These are phyloP conservation scores for Callyntrura sp. DNA, from an alignment of 2,888 invertebrate genomes.

Conservation along the genomic window DNA sequence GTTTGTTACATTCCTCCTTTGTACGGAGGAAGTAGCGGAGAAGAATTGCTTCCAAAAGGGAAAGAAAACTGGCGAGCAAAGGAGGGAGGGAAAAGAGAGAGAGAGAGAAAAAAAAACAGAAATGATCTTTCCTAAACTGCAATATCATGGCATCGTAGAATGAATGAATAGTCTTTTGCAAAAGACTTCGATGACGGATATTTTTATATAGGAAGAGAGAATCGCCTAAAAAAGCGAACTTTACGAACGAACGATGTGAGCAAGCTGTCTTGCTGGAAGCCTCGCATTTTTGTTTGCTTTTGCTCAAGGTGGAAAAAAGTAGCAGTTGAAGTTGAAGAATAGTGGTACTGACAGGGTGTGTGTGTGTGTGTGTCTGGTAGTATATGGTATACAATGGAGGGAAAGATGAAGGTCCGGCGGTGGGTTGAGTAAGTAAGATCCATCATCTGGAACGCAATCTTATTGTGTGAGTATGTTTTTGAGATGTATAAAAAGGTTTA, in stretches of 20 bases:
- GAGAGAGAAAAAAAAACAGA: background rate
- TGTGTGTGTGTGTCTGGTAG: too few species aligned
- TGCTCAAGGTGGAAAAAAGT: background rate
- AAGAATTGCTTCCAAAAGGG: conserved; percentile 8
- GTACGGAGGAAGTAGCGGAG: background rate
- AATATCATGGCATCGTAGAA: conserved; percentile 6
- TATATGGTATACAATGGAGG: background rate
- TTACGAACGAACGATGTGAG: background rate
- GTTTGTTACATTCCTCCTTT: conserved; percentile 18
- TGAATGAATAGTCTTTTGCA: background rate
- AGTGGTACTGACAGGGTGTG: background rate
- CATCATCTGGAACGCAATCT: conserved; percentile 16
- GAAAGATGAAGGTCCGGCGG: background rate
- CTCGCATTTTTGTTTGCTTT: conserved; percentile 2
- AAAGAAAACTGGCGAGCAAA: background rate
- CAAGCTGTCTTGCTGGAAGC: background rate
- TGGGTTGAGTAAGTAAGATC: conserved; percentile 10
- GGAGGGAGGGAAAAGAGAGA: background rate
- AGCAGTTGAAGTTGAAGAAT: background rate
- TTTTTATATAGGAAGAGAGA: background rate
- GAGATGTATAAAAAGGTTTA: background rate
- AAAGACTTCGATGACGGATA: too few species aligned
- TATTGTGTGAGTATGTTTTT: background rate
- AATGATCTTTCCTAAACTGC: background rate
- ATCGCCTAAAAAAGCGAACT: background rate